Base-by-base conservation (phyloP, 2,888 invertebrate species). In the Prosopocoilus inquinatus region DNA sequence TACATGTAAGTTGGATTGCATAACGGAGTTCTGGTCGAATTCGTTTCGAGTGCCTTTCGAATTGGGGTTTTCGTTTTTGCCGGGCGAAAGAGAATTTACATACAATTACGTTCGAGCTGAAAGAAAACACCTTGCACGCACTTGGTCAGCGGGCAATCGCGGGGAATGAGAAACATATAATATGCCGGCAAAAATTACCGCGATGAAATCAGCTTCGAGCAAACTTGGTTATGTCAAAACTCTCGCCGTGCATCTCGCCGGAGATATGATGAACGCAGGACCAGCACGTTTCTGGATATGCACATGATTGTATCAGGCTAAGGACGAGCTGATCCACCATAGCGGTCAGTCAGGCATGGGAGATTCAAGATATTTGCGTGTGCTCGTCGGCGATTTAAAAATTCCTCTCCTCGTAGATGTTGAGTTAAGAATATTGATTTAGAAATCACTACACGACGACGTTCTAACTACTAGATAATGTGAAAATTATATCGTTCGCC, bases 201-300 rank as follows among this genome's bases (percentile, higher is more conserved):
- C 64, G 67, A 67, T 67, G 65, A 64, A 67, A 67, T 67, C 67
- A 63, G 65, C 64, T 65, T 58, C 57, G 54, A 67, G 63, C 60
- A 57, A 60, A 64, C 63, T 64, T 60, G 59, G 64, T 61, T 63
- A 65, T 66, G 66, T 67, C 67, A 67, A 67, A 66, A 67, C 64
- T 59, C 47, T 35, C 55, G 60, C 62, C 65, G 65, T 67, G 64
- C 64, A 67, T 67, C 67, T 65, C 59, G 54, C 55, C 53, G 39
- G 43, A 55, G 61, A 63, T 63, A 61, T 61, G 58, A 59, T 59
- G 53, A 58, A 45, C 47, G 34, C 50, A 35, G 16, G 58, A 49
- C 54, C 55, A 45, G 50, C 38, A 38, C 41, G 55, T 50, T 34
- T 16, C 46, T 56, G 59, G 49, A 9, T 50, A 49, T 33, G 11